Evolutionary conservation across 2,888 invertebrate genomes (phyloP).

Genomic region (Coenonympha glycerion): DNA sequence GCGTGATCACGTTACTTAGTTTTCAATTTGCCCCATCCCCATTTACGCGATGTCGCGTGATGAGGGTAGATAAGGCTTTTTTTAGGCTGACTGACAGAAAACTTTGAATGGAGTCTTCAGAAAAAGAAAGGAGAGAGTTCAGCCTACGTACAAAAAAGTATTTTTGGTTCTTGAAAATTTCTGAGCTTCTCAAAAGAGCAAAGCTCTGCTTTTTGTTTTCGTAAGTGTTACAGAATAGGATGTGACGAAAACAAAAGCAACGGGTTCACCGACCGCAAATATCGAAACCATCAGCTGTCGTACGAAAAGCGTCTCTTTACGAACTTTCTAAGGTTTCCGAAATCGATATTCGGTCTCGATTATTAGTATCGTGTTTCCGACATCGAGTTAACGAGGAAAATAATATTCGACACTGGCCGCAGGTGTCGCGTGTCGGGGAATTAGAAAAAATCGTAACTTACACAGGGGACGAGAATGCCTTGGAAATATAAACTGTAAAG

Average conservation of each 20-base stretch:
- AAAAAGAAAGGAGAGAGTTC: too few species aligned
- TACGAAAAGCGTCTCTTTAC: slow-evolving; percentile 37
- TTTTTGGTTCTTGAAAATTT: too few species aligned
- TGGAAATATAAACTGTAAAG: background rate
- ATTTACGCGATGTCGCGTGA: too few species aligned
- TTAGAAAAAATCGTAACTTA: slow-evolving; percentile 32
- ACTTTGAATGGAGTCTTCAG: too few species aligned
- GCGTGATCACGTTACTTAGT: too few species aligned
- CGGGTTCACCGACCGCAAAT: slow-evolving; percentile 10
- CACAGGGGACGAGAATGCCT: slow-evolving; percentile 5
- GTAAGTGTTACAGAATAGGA: background rate
- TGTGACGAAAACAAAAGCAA: background rate
- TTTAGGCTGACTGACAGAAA: too few species aligned
- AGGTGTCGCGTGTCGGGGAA: slow-evolving; percentile 57
- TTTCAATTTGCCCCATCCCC: too few species aligned
- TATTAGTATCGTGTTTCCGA: slow-evolving; percentile 58
- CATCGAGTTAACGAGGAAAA: slow-evolving; percentile 59
- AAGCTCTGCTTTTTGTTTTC: too few species aligned
- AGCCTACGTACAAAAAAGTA: too few species aligned
- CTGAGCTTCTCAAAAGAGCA: too few species aligned
- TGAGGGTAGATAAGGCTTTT: too few species aligned
- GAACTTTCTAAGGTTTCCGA: slow-evolving; percentile 60
- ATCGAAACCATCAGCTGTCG: slow-evolving; percentile 20
- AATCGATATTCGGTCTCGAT: slow-evolving; percentile 56
- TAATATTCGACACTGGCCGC: slow-evolving; percentile 63